Base-by-base conservation (phyloP, 2,888 invertebrate genomes). In the Scaptomyza flava region DNA sequence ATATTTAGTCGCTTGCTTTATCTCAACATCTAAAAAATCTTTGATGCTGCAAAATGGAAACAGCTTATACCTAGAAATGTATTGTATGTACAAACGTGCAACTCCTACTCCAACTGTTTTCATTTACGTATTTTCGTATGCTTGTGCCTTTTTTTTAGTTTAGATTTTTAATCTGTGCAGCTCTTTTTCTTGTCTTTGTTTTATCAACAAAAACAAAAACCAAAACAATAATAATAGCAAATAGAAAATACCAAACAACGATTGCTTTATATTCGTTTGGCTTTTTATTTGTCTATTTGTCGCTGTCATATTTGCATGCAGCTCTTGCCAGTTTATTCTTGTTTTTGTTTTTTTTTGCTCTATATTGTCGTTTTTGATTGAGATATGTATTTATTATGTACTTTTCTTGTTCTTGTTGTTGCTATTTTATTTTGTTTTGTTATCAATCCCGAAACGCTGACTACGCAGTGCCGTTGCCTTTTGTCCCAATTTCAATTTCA, bases 1-100 rank as follows among this genome's bases (percentile, higher is more conserved):
- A 87, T 87, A 83, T 83, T 83, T 83, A 83, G 82, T 87, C 79
- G 77, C 73, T 87, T 87, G 88, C 82, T 70, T 81, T 87, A 87
- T 87, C 85, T 73, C 72, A 82, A 43, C 82, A 82, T 81, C 86
- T 81, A 77, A 68, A 73, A 72, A 77, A 81, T 87, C 88, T 83
- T 87, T 83, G 82, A 87, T 83, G 77, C 77, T 77, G 67, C 77
- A 73, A 76, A 81, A 81, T 85, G 81, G 68, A 85, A 77, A 72
- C 67, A 85, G 82, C 81, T 87, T 82, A 84, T 75, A 77, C 58
- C 60, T 67, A 38, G 41, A 12, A 33, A 56, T 31, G 36, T 46
- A 68, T 45, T 50, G 20, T 46, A 52, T 34, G 38, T 33, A 61
- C 47, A 6, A 33, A 23, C 51, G 33, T 60, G n/a, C n/a, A 8